These are phyloP conservation scores for Eonycteris spelaea DNA, from an alignment of 2,113 vertebrate species.

Conservation along the genomic window DNA sequence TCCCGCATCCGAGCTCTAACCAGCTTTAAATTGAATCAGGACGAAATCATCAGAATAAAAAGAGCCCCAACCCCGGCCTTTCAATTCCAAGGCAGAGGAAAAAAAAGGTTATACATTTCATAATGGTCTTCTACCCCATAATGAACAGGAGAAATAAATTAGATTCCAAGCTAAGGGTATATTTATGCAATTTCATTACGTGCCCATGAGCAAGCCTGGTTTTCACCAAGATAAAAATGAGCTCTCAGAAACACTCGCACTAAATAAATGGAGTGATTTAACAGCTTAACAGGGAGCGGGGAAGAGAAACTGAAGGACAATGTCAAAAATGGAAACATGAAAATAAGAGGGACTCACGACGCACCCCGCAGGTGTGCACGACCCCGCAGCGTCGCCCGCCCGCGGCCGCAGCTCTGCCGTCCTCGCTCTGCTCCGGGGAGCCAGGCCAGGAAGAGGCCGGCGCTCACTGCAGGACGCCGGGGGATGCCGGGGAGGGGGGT, in stretches of 20 bases:
- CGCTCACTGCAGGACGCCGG: too few species aligned
- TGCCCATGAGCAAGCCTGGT: slow-evolving; percentile 87
- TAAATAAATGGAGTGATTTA: slow-evolving; percentile 91
- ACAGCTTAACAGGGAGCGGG: slow-evolving; percentile 83
- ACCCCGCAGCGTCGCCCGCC: not conserved
- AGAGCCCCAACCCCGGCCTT: slow-evolving; percentile 84
- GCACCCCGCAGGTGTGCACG: not conserved
- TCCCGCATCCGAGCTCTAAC: slow-evolving; percentile 83
- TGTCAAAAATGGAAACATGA: slow-evolving; percentile 82
- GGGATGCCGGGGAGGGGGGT: too few species aligned
- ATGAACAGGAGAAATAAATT: slow-evolving; percentile 92
- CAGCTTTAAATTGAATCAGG: slow-evolving; percentile 87
- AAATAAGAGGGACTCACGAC: slow-evolving; percentile 22
- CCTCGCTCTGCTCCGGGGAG: accelerated
- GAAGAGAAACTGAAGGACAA: slow-evolving; percentile 81
- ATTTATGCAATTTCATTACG: slow-evolving; percentile 90
- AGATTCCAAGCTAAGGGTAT: slow-evolving; percentile 88
- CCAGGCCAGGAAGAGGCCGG: too few species aligned
- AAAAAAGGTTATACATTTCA: slow-evolving; percentile 85
- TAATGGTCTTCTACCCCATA: slow-evolving; percentile 89
- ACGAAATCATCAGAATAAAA: slow-evolving; percentile 85
- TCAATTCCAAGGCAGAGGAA: slow-evolving; percentile 82
- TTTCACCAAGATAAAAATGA: slow-evolving; percentile 89
- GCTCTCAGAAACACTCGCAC: slow-evolving; percentile 87
- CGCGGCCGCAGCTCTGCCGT: not conserved